Evolutionary conservation across 2,113 vertebrate genomes (phyloP).

Genomic region (Hippocampus barbouri): DNA sequence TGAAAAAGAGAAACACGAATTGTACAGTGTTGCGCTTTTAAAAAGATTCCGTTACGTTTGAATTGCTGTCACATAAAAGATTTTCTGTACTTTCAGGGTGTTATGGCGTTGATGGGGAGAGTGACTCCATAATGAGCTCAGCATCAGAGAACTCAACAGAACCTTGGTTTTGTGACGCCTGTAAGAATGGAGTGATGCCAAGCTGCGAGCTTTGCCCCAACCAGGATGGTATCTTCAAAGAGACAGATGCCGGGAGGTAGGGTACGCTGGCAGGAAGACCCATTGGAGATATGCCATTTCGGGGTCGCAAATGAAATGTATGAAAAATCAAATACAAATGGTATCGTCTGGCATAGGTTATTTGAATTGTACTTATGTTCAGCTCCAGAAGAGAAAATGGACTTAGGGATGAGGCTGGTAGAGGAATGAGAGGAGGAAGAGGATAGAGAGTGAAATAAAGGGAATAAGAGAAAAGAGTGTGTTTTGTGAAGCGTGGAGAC

Average conservation of each 20-base stretch:
- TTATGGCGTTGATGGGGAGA: slow-evolving; percentile 97
- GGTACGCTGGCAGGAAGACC: slow-evolving; percentile 8
- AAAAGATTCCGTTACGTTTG: background rate
- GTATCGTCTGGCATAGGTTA: slow-evolving; percentile 25
- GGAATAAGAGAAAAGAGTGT: slow-evolving; percentile 72
- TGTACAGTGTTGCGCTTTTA: background rate
- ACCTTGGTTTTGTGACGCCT: slow-evolving; percentile 98
- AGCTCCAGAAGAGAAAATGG: slow-evolving; percentile 34
- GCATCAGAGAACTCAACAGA: slow-evolving; percentile 98
- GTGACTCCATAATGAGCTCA: slow-evolving; percentile 98
- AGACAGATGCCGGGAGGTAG: slow-evolving; percentile 96
- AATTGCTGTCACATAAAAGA: background rate
- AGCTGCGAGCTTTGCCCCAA: slow-evolving; percentile 97
- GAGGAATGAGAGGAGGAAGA: slow-evolving; percentile 34
- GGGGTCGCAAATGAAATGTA: slow-evolving; percentile 9
- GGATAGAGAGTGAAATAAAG: slow-evolving; percentile 53
- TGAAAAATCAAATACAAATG: slow-evolving; percentile 42
- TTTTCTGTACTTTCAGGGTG: slow-evolving; percentile 77
- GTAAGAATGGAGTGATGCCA: slow-evolving; percentile 92
- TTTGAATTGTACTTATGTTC: slow-evolving; percentile 45
- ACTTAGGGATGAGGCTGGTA: slow-evolving; percentile 32
- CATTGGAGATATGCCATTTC: slow-evolving; percentile 25
- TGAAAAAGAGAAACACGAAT: background rate
- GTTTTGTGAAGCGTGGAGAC: slow-evolving; percentile 83
- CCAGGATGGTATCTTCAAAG: slow-evolving; percentile 98